These are phyloP conservation scores for Aptenodytes forsteri DNA, from an alignment of 2,113 vertebrate genomes.

Conservation along the genomic window DNA sequence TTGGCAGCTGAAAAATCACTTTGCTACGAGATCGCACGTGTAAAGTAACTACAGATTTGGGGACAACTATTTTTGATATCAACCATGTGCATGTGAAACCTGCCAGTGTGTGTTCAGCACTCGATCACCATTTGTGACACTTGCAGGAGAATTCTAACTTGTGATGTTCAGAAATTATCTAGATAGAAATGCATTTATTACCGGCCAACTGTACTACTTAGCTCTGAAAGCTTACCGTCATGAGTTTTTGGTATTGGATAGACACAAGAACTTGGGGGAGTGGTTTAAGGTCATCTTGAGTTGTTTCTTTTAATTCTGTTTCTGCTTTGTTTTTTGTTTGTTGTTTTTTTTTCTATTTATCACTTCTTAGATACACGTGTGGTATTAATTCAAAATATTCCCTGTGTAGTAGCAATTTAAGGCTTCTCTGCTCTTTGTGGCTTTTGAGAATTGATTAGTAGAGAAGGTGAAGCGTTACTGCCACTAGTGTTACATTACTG, in stretches of 20 bases:
- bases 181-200: background rate
- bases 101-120: background rate
- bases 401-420: background rate
- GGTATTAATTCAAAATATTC: background rate
- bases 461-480: background rate
- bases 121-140: background rate
- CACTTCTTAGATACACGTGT: background rate
- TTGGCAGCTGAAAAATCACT: constrained; percentile 12
- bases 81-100: background rate
- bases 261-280: rapidly evolving
- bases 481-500: background rate
- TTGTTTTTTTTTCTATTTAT: background rate
- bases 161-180: background rate
- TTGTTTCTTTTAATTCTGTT: background rate
- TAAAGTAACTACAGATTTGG: background rate
- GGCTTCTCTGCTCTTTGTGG: background rate
- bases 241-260: background rate
- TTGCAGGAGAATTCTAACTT: background rate
- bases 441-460: background rate
- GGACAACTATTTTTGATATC: background rate
- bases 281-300: background rate
- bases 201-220: background rate
- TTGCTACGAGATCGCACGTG: background rate
- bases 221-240: background rate
- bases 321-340: background rate